Evolutionary conservation across 2,888 invertebrate genomes (phyloP), one percentile per base, ranked within the genome.

Genomic region (Chromoteleia sp.): DNA sequence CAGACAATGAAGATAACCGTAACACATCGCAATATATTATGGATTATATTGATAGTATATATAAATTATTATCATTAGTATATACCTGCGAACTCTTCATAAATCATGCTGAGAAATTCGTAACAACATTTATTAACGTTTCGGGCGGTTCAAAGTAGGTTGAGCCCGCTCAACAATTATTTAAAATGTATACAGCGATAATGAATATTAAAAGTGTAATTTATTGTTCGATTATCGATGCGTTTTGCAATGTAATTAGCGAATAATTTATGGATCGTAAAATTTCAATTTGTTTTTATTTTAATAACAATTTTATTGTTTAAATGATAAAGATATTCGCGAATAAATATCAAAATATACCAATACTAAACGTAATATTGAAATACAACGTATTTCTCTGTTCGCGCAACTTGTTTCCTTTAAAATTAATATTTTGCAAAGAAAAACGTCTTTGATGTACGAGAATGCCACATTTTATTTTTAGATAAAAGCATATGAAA

Each of bases 1-100:
- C 63, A 33, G 63, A 54, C 74, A 74, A 74, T 63, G 56, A 52
- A 45, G 56, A 56, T 63, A 63, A 74, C 63, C 56, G 74, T 74
- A 74, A 56, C 74, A 61, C 59, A 54, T 74, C 29, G 39, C 56
- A 63, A 63, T 74, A 19, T 25, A 29, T 74, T 74, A 54, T 56
- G 56, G 33, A 63, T 74, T 63, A 63, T 63, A 63, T 63, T 63
- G 41, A 63, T 61, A 74, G 74, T 74, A 63, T 54, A 41, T n/a
- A 33, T 63, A 61, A 63, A 73, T 63, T 52, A 73, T 73, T 63
- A 71, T 52, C 19, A 54, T 73, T 54, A 63, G 61, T 63, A 61
- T 63, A 52, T 63, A 54, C 54, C 61, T 73, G 52, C 61, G 39
- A 59, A 50, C 29, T 41, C 41, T 39, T 71, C 48, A 61, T 71